Evolutionary conservation across 2,888 invertebrate genomes (phyloP), one percentile per base, ranked within the genome.

Genomic region (Teleiodes luculella): DNA sequence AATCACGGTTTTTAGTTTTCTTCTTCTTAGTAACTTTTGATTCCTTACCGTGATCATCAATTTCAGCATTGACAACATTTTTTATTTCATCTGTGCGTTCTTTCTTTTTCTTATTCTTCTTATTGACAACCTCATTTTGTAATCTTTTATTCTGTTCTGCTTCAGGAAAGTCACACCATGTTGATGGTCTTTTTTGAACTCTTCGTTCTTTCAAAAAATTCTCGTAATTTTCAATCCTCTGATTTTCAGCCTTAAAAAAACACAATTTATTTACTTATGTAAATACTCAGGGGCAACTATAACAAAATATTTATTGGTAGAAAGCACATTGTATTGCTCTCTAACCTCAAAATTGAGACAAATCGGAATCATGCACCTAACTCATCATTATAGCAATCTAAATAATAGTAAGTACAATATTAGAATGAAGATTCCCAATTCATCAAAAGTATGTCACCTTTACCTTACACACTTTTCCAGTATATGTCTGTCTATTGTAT

Each of bases 111-210:
- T 56, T 45, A 36, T 49, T 49, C 37, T 49, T 48, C 37, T 56
- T 10, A 16, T 47, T 45, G n/a, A 18, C 13, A 11, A 6, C 28
- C 24, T 43, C 7, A 43, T 68, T 65, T 57, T 62, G 64, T 37
- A 64, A 68, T 30, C 63, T 64, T 48, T 65, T 73, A 57, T 58
- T 68, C 33, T 63, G 31, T 20, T 54, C 64, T 52, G 57, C 55
- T 64, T 86, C 83, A 28, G 91, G 90, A 76, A 92, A 92, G 56
- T 91, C 90, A 69, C 91, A 91, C 92, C 92, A 92, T 52, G 84
- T 80, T 3, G 85, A 82, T 63, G 86, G 83, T 47, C 85, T 79
- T 60, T 83, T 85, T 53, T 84, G 80, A 24, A 83, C 76, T 64
- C 82, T 86, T 37, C 83, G 83, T 60, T 91, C 91, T 62, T 88